Base-by-base conservation (phyloP, 2,888 invertebrate species). In the Bursaphelenchus okinawaensis region DNA sequence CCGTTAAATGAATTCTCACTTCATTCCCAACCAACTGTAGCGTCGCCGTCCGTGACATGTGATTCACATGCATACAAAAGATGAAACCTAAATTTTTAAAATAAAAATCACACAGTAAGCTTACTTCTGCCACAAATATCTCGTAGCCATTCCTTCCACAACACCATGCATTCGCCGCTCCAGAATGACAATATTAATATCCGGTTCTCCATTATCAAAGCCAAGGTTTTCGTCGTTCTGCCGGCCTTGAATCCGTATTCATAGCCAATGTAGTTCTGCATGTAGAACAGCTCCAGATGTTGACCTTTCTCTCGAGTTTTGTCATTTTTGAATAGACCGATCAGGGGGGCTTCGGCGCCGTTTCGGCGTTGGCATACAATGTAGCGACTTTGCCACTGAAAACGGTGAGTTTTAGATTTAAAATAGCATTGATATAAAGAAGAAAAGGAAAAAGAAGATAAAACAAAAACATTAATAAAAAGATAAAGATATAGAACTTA, bases 141-240 rank as follows among this genome's bases (percentile, higher is more conserved):
- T 54, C 67, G 61, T 20, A 69, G 62, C 69, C 69, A 69, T 52
- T 69, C 69, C 59, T 69, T 69, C 69, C 69, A 69, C 29, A 69
- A 72, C 19, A 69, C 50, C 71, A 69, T 71, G 19, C 62, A 59
- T 28, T 69, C 71, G 19, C 60, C 68, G 20, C 68, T 55, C 52
- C 24, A 28, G 54, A 69, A 69, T 1, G 69, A 69, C 27, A 69
- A 62, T 4, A 71, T 56, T 16, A 69, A 50, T 3, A 62, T 71
- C 19, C 65, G 62, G 28, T 71, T 60, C n/a, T 72, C 61, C 27
- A 69, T 58, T 19, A 69, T 26, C 7, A 69, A 40, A 16, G 69
- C 69, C 16, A 69, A 52, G 22, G 69, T 69, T 57, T 68, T 72
- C 16, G 63, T 71, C 28, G 69, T 72, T 8, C 54, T 31, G 9